phyloP scores from a whole-genome alignment of 1,140 invertebrate genomes.

The Aphis gossypii region DNA sequence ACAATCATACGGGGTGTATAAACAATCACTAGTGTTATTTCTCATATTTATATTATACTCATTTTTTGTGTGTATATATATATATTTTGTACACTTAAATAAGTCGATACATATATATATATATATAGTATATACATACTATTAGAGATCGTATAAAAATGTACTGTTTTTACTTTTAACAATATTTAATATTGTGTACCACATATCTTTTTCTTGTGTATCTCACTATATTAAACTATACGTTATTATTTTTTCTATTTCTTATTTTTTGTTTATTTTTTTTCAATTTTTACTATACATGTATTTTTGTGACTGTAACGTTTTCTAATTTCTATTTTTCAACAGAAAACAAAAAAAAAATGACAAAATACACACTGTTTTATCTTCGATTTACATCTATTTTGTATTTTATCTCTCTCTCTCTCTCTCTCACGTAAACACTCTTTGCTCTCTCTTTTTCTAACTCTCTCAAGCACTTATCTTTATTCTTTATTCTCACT shows the following conservation, averaged over 20 bases:
- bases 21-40: constrained; percentile 54
- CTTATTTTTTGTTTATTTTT: background rate
- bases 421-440: background rate
- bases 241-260: constrained; percentile 24
- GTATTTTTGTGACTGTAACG: constrained; percentile 56
- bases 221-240: background rate
- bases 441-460: background rate
- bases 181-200: background rate
- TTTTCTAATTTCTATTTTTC: constrained; percentile 55
- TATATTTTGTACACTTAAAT: background rate
- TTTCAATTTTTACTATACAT: background rate
- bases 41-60: background rate
- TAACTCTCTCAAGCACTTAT: background rate
- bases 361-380: constrained; percentile 55
- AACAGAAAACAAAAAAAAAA: constrained; percentile 14
- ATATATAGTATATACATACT: background rate
- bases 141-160: constrained; percentile 28
- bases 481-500: background rate
- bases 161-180: constrained; percentile 18
- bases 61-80: background rate
- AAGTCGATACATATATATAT: background rate
- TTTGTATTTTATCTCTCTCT: constrained; percentile 20
- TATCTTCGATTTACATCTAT: constrained; percentile 50
- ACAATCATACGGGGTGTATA: constrained; percentile 52
- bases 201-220: constrained; percentile 39